phyloP scores from a whole-genome alignment of 2,888 invertebrate species.

The Netelia virgata region DNA sequence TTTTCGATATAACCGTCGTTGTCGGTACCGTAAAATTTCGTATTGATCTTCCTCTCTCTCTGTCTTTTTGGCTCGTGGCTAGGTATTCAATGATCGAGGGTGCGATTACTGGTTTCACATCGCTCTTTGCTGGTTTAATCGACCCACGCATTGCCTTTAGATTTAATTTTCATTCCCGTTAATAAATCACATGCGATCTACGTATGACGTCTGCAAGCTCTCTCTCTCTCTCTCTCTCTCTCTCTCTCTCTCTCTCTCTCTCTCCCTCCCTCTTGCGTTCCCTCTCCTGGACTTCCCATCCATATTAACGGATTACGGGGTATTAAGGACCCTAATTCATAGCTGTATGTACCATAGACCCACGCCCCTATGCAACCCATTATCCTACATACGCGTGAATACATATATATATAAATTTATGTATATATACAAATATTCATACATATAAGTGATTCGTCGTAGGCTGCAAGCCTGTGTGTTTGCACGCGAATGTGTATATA shows the following conservation, averaged over 20 bases:
- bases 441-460: slow-evolving; percentile 1
- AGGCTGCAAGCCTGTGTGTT: slow-evolving; percentile 8
- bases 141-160: neutral
- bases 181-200: slow-evolving; percentile 57
- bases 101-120: neutral
- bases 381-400: neutral
- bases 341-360: slow-evolving; percentile 34
- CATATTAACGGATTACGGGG: slow-evolving; percentile 55
- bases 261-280: slow-evolving; percentile 2
- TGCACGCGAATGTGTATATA: neutral
- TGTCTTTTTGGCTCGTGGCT: neutral
- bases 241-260: slow-evolving; percentile 2
- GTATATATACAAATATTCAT: neutral
- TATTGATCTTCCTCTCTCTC: neutral
- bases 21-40: slow-evolving; percentile 4
- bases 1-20: slow-evolving; percentile 23
- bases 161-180: slow-evolving; percentile 56
- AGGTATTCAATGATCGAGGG: neutral
- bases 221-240: slow-evolving; percentile 9
- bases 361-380: slow-evolving; percentile 18
- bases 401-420: neutral
- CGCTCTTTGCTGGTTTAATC: neutral
- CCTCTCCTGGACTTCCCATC: neutral
- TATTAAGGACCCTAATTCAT: slow-evolving; percentile 63
- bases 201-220: slow-evolving; percentile 6